Evolutionary conservation across 2,113 vertebrate species (phyloP).

Genomic region (Seriola quinqueradiata): DNA sequence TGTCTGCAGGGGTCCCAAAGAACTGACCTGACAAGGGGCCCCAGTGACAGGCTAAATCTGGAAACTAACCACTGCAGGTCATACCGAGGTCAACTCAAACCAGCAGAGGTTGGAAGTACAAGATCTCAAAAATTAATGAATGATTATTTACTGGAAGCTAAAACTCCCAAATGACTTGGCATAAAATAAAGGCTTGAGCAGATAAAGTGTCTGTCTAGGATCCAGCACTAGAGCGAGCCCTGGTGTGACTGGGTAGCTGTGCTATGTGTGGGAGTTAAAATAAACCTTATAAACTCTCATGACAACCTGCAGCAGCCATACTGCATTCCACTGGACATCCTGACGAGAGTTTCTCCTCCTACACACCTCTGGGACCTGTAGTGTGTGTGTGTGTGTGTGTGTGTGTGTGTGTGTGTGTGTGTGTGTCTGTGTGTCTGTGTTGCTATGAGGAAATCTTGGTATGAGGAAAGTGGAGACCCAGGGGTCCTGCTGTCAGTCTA

Average conservation of each 20-base stretch:
- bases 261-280: conserved; percentile 74
- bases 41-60: conserved; percentile 27
- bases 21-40: conserved; percentile 37
- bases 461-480: conserved; percentile 29
- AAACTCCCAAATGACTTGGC: not conserved
- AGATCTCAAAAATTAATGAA: not conserved
- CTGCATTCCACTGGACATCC: conserved; percentile 65
- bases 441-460: conserved; percentile 21
- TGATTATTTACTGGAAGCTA: not conserved
- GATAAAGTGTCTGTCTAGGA: conserved; percentile 7
- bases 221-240: conserved; percentile 34
- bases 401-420: conserved; percentile 32
- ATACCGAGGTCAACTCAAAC: conserved; percentile 3
- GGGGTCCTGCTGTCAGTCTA: conserved; percentile 44
- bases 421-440: conserved; percentile 33
- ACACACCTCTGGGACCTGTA: conserved; percentile 18
- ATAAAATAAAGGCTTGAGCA: not conserved
- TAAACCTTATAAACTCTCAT: conserved; percentile 73
- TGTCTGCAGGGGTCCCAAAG: conserved; percentile 21
- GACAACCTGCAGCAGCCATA: conserved; percentile 63
- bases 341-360: conserved; percentile 42
- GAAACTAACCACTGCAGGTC: conserved; percentile 27
- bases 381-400: conserved; percentile 32
- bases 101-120: too few relatives aligned
- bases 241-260: conserved; percentile 28